Percentiles rank a stretch among this genome's conserved stretches.
Evolutionary conservation across 2,113 vertebrate species (phyloP).

Genomic region (Sinosuthora webbiana): DNA sequence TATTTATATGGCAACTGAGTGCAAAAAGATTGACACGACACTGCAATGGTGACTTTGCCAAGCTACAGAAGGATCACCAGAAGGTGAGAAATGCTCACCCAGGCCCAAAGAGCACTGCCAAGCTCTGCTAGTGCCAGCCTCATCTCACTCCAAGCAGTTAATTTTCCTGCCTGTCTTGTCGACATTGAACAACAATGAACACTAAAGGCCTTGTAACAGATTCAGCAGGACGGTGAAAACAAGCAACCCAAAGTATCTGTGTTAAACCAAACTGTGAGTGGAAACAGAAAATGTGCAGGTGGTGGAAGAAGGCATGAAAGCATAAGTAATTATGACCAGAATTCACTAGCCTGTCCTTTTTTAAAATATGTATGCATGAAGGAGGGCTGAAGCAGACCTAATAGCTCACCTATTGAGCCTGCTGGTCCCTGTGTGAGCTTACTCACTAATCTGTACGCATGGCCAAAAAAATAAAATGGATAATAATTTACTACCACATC

Average conservation of each 20-base stretch:
- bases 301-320: background rate
- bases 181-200: background rate
- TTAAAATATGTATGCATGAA: accelerated
- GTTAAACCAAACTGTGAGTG: background rate
- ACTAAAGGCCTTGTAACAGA: background rate
- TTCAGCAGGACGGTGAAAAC: background rate
- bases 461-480: background rate
- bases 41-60: background rate
- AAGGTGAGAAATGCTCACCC: background rate
- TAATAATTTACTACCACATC: background rate
- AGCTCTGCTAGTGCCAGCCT: background rate
- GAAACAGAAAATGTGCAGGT: background rate
- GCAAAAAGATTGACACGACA: background rate
- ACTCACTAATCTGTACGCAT: accelerated
- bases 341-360: background rate
- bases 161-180: background rate
- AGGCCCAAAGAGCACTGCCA: background rate
- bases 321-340: background rate
- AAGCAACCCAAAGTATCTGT: background rate
- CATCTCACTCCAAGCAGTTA: background rate
- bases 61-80: background rate
- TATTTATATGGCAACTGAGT: background rate
- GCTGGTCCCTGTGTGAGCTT: accelerated
- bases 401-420: background rate
- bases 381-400: background rate